phyloP scores from a whole-genome alignment of 2,797 vertebrate species.

The Miichthys miiuy region DNA sequence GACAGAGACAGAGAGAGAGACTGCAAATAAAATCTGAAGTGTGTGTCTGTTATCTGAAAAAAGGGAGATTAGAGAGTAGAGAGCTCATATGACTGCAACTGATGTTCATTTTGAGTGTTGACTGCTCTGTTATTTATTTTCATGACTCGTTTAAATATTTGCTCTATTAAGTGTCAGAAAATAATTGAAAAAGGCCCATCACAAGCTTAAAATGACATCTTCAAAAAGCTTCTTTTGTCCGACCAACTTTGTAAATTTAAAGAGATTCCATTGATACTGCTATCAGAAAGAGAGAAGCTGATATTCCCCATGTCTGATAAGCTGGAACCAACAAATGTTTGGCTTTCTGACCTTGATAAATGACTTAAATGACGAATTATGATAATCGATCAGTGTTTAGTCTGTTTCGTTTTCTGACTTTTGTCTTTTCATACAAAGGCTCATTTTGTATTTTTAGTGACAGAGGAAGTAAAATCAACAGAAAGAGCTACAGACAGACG shows the following conservation, averaged over 20 bases:
- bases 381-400: not conserved
- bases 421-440: slow-evolving; percentile 29
- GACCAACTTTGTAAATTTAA: not conserved
- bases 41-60: slow-evolving; percentile 3
- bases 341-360: not conserved
- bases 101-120: not conserved
- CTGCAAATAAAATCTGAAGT: slow-evolving; percentile 26
- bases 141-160: not conserved
- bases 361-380: not conserved
- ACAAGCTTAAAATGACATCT: not conserved
- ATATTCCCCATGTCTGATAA: not conserved
- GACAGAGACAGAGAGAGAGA: not conserved
- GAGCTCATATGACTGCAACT: not conserved
- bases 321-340: slow-evolving; percentile 1
- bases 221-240: slow-evolving; percentile 3
- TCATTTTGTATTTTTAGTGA: slow-evolving; percentile 27
- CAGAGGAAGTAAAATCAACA: slow-evolving; percentile 28
- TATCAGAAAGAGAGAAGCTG: not conserved
- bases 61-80: not conserved
- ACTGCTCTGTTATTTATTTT: not conserved
- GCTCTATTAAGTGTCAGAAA: not conserved
- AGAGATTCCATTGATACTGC: not conserved
- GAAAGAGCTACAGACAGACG: slow-evolving; percentile 41
- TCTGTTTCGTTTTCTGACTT: not conserved
- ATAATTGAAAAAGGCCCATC: not conserved